Evolutionary conservation across 1,140 invertebrate genomes (phyloP).

Genomic region (Conus ventricosus): DNA sequence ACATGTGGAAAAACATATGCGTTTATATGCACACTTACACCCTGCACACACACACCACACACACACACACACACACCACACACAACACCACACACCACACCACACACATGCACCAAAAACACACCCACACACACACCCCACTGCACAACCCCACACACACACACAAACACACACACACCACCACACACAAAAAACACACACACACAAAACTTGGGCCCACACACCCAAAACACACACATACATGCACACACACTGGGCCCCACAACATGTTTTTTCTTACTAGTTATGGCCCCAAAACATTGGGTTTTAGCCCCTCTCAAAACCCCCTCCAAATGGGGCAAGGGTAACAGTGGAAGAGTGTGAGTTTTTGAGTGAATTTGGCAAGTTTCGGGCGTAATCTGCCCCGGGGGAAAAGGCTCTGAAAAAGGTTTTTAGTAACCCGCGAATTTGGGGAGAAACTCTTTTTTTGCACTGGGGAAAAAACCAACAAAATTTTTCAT

Average conservation of each 20-base stretch:
- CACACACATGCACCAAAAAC: no score
- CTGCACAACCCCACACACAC: no score
- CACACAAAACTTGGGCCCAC: no score
- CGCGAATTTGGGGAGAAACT: conserved; percentile 98
- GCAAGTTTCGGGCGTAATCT: conserved; percentile 73
- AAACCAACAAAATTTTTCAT: conserved; percentile 89
- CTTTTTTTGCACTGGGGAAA: conserved; percentile 91
- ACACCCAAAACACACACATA: no score
- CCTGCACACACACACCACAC: no score
- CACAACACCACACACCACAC: no score
- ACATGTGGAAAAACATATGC: no score
- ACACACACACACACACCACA: no score
- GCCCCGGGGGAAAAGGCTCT: conserved; percentile 88
- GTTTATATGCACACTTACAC: no score
- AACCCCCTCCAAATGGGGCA: conserved; percentile 63
- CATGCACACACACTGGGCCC: no score
- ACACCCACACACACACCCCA: not conserved
- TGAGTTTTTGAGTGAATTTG: conserved; percentile 71
- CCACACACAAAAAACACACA: not conserved
- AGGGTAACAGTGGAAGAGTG: conserved; percentile 71
- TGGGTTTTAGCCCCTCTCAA: conserved; percentile 13
- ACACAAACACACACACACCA: not conserved
- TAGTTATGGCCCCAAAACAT: no score
- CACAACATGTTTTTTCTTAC: no score
- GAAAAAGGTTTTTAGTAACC: conserved; percentile 94